Base-by-base conservation (phyloP, 2,113 vertebrate genomes). In the Acanthisitta chloris region DNA sequence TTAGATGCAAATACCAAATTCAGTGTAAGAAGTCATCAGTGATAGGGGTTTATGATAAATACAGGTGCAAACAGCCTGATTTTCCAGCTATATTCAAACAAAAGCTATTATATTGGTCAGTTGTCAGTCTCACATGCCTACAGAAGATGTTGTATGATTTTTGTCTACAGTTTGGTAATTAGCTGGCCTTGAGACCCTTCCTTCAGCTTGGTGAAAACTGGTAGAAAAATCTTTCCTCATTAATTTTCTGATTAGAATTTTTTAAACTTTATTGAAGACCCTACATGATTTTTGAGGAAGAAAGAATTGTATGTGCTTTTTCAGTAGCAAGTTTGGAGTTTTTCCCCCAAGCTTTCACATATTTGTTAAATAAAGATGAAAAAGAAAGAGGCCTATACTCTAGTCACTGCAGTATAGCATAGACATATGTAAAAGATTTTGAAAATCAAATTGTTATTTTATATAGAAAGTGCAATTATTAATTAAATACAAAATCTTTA, bases 11-110 rank as follows among this genome's bases (percentile, higher is more conserved):
- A 81, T 36, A 83, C 5, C 57, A 7, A 57, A 77, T 61, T 78
- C 0, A 1, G 4, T 34, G 1, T 31, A n/a, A 55, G 25, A 73
- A 58, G 6, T 49, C 14, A 58, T 36, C 18, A n/a, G 1, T 36
- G 14, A n/a, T 7, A 42, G 14, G 17, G 5, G 8, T 83, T 79
- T 64, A 42, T 28, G 28, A 23, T 26, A 72, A 64, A 58, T 25
- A 15, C 45, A 45, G 13, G 10, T 43, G 31, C n/a, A 52, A 73
- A 26, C 3, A 8, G 4, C 34, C 24, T 77, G 16, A 77, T 14
- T 57, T 21, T 52, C 87, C 84, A 81, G 33, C 33, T 66, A 1
- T 45, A 19, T 45, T 83, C 11, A 36, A 26, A n/a, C 6, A 33
- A 4, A 54, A 19, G 20, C 10, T 70, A 2, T 65, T 72, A 71